Conservation (phyloP, 2,888 invertebrate genomes). For the Caenorhabditis sp. region DNA sequence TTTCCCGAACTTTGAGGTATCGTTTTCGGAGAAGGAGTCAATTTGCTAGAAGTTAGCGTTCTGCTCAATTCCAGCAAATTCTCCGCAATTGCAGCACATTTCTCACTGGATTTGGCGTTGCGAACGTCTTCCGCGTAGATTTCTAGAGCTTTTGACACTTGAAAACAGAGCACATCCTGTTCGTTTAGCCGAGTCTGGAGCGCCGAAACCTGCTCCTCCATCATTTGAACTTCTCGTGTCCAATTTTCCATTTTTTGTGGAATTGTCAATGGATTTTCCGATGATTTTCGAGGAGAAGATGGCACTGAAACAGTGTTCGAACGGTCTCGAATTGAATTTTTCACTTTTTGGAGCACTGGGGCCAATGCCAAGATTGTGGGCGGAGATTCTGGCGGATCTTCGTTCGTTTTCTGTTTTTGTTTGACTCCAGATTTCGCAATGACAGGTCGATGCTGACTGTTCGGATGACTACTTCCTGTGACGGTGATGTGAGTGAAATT, state of each 20-base stretch:
- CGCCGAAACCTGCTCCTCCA: conserved; percentile 77
- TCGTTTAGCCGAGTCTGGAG: conserved; percentile 79
- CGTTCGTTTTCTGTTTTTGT: no score
- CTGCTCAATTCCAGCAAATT: conserved; percentile 29
- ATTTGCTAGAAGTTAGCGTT: conserved; percentile 26
- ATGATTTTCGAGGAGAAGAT: conserved; percentile 23
- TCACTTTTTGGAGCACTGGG: conserved; percentile 38
- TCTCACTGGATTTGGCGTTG: conserved; percentile 23
- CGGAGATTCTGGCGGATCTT: conserved; percentile 33
- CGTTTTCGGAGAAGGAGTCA: background rate
- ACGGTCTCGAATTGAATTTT: conserved; percentile 46
- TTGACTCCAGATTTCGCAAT: background rate
- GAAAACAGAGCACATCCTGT: conserved; percentile 61
- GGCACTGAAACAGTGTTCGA: conserved; percentile 45
- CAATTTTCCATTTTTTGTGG: conserved; percentile 18
- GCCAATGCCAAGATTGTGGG: conserved; percentile 28
- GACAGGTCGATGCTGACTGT: conserved; percentile 35
- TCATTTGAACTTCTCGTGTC: conserved; percentile 76
- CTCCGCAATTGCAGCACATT: conserved; percentile 23
- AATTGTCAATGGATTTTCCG: background rate
- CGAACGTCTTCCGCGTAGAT: conserved; percentile 34
- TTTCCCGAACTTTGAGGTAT: background rate
- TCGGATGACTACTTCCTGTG: conserved; percentile 73
- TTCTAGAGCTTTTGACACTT: conserved; percentile 51
- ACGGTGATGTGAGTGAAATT: conserved; percentile 72